Evolutionary conservation across 2,888 invertebrate species (phyloP), one percentile per base, ranked within the genome.

Genomic region (Mongoloraphidia duomilia): DNA sequence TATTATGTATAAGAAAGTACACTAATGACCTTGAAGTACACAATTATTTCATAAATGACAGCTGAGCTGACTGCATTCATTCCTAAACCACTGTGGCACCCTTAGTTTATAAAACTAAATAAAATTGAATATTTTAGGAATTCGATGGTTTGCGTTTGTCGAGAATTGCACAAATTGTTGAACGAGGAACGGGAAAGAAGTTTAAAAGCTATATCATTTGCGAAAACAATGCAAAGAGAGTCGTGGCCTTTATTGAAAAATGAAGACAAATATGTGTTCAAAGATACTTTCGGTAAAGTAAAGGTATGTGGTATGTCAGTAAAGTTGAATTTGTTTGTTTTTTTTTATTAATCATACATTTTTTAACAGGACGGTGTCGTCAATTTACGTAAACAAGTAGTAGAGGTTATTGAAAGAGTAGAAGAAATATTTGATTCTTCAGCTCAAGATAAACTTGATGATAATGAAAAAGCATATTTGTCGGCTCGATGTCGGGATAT

Each of bases 141-240:
- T 58, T 70, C 70, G 50, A 63, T 79, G 53, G 75, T 79, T 61
- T 67, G 68, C 35, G 73, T 85, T 49, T 88, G 89, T 54, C 80
- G 92, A 37, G 80, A 82, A 59, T 79, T 87, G 60, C 92, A 92
- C 68, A 73, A 77, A 48, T 70, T 88, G 56, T 88, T 89, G 64
- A 82, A 84, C 35, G 74, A 81, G 57, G 83, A 84, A 60, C 76
- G 88, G 11, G 91, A 91, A 63, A 77, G 83, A 56, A 77, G 84
- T 50, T 75, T 87, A 47, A 88, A 87, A 63, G 82, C 86, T 11
- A 76, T 91, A 54, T 80, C 82, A 54, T 86, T 92, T 69, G 84
- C 87, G 41, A 88, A 86, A 65, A 80, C 80, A 51, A 73, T 93
- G 37, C 72, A 77, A 48, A 76, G 77, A 60, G 82, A 83, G 79